phyloP scores from a whole-genome alignment of 2,113 vertebrate species.

The Myocastor coypus region DNA sequence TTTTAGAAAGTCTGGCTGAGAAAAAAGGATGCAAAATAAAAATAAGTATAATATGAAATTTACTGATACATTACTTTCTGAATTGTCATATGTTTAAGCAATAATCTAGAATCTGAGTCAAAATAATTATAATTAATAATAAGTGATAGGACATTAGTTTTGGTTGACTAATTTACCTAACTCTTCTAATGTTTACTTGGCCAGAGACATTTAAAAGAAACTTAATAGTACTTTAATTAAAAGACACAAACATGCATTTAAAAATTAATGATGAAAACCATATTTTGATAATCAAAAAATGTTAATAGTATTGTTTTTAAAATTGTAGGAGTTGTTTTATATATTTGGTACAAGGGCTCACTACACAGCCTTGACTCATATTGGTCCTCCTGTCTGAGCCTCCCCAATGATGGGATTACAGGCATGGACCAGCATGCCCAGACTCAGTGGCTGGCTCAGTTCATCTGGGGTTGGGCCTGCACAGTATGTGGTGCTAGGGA shows the following conservation, averaged over 20 bases:
- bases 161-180: not conserved
- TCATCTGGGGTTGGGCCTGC: too few species aligned
- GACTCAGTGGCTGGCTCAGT: too few species aligned
- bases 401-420: too few species aligned
- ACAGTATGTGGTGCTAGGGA: too few species aligned
- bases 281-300: constrained; percentile 36
- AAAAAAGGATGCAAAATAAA: constrained; percentile 23
- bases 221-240: constrained; percentile 7
- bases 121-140: constrained; percentile 18
- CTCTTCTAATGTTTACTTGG: constrained; percentile 4
- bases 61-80: not conserved
- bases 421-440: too few species aligned
- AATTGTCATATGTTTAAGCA: not conserved
- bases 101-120: not conserved
- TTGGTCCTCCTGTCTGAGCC: too few species aligned
- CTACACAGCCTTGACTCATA: too few species aligned
- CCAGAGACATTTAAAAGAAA: not conserved
- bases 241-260: not conserved
- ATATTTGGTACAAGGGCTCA: too few species aligned
- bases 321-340: not conserved
- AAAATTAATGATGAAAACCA: constrained; percentile 26
- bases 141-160: not conserved
- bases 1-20: not conserved
- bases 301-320: not conserved
- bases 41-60: not conserved